Evolutionary conservation across 2,113 vertebrate genomes (phyloP), one percentile per base, ranked within the genome.

Genomic region (Blennius ocellaris): DNA sequence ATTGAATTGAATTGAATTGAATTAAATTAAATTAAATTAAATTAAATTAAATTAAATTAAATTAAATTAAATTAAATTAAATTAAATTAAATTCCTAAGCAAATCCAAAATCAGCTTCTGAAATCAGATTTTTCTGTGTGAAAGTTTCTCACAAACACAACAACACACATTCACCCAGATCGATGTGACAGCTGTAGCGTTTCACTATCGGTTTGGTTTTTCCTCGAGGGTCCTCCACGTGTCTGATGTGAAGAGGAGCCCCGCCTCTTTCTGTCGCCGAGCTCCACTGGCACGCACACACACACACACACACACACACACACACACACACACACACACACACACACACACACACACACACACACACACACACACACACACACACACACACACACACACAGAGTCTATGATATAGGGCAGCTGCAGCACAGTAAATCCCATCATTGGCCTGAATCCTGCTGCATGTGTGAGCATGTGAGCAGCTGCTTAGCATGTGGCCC

Each of bases 401-500:
- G 49, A 39, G 12, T 52, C 30, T 40, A 41, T 62, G 92, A 94
- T 92, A 70, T 93, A 94, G 95, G 85, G 91, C 94, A 94, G 87
- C 9, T 84, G 93, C 49, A 87, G 5, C 11, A 30, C 50, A 60
- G 51, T 85, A 94, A 94, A 95, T 93, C 93, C 91, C 77, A 66
- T 77, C 66, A 36, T 55, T 89, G 84, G 68, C 85, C 80, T 85
- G 80, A 75, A 84, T 90, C 66, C 74, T 71, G 80, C 57, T 64
- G 62, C 53, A 83, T 86, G 87, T 89, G 85, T 38, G 15, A 11
- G 58, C 89, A 91, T 84, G 89, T 76, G 86, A 90, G 87, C 82
- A 58, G 59, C 82, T 69, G 74, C 90, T 89, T 81, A 91, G 61
- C 80, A 71, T 3, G n/a, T 8, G 6, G 57, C 59, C 14, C 68